phyloP scores from a whole-genome alignment of 2,888 invertebrate species.

The Xiphydria camelus region DNA sequence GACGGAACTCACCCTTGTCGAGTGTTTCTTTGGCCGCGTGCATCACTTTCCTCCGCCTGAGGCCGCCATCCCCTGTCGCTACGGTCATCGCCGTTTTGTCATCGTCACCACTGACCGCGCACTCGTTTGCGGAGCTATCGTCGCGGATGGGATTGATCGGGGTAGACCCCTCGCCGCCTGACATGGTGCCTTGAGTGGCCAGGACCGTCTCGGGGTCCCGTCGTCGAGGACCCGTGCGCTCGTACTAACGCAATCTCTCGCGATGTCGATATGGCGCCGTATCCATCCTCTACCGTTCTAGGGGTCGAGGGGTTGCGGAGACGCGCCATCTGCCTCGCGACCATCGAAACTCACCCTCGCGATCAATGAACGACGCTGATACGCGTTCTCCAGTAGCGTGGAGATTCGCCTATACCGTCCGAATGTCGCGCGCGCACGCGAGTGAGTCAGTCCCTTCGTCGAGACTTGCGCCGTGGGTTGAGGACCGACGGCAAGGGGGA shows the following conservation, averaged over 20 bases:
- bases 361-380: conserved; percentile 34
- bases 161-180: conserved; percentile 57
- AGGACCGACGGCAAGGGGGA: no score
- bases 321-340: conserved; percentile 32
- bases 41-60: conserved; percentile 62
- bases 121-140: conserved; percentile 28
- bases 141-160: conserved; percentile 41
- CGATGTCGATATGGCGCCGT: background rate
- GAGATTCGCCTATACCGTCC: no score
- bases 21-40: conserved; percentile 64
- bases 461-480: no score
- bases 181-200: conserved; percentile 47
- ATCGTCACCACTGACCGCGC: conserved; percentile 34
- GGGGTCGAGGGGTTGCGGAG: no score
- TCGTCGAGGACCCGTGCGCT: conserved; percentile 10
- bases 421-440: no score
- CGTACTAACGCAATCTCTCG: background rate
- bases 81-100: conserved; percentile 34
- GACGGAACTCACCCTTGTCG: conserved; percentile 61
- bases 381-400: no score
- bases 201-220: conserved; percentile 40
- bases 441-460: no score
- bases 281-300: background rate
- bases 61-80: conserved; percentile 44
- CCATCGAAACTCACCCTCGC: conserved; percentile 26